Percentiles rank a stretch among this genome's conserved stretches.
Conservation (phyloP, 2,888 invertebrate species). For the Pachydiplax longipennis region DNA sequence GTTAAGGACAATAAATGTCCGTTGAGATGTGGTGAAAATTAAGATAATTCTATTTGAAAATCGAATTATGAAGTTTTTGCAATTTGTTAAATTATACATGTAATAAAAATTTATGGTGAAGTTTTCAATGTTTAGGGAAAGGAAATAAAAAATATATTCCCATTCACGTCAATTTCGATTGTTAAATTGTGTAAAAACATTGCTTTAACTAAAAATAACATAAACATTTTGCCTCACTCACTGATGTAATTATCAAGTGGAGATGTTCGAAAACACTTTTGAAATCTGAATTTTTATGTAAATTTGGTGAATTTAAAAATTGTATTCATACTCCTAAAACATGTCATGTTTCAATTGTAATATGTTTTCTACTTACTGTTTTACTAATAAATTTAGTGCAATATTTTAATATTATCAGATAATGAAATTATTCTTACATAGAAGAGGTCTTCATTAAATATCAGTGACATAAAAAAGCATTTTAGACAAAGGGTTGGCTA, state of each 20-base stretch:
- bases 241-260: neutral
- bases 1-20: neutral
- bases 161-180: neutral
- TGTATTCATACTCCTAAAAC: neutral
- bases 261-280: neutral
- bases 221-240: neutral
- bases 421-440: neutral
- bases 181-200: neutral
- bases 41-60: neutral
- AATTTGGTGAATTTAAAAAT: neutral
- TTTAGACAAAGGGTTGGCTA: slow-evolving; percentile 40
- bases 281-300: neutral
- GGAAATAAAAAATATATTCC: neutral
- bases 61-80: neutral
- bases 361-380: neutral
- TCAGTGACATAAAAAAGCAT: slow-evolving; percentile 21
- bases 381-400: neutral
- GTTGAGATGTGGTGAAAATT: neutral
- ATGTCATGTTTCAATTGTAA: neutral
- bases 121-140: neutral
- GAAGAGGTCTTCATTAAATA: neutral
- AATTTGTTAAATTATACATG: neutral
- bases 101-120: neutral
- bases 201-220: neutral
- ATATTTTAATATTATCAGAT: neutral